These are phyloP conservation scores for Aphidoletes aphidimyza DNA, from an alignment of 2,888 invertebrate species.

Conservation along the genomic window DNA sequence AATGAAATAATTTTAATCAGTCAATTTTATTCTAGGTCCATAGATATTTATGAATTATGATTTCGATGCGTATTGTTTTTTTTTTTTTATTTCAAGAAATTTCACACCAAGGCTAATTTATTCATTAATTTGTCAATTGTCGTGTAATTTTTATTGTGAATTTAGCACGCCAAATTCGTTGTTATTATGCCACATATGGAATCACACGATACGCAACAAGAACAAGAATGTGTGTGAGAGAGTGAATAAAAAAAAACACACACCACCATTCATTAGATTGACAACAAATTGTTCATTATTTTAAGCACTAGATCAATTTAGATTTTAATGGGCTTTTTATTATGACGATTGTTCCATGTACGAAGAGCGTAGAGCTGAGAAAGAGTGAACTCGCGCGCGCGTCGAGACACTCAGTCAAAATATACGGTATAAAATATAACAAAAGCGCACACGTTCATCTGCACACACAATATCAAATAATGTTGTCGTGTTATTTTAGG, in stretches of 20 bases:
- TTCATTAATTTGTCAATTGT: constrained; percentile 6
- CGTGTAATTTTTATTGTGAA: not conserved
- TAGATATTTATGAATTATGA: not conserved
- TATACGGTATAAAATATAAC: too few relatives aligned
- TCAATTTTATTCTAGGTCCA: not conserved
- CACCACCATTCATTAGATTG: constrained; percentile 36
- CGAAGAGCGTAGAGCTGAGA: not conserved
- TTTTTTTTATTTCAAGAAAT: not conserved
- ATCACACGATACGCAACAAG: too few relatives aligned
- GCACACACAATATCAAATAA: constrained; percentile 36
- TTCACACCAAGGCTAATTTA: not conserved
- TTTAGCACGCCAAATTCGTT: too few relatives aligned
- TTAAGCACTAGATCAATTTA: constrained; percentile 49
- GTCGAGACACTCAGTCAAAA: not conserved
- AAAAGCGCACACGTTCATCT: constrained; percentile 49
- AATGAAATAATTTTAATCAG: too few relatives aligned
- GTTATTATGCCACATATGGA: constrained; percentile 22
- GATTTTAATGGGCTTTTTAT: constrained; percentile 47
- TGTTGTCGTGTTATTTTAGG: constrained; percentile 50
- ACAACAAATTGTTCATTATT: constrained; percentile 51
- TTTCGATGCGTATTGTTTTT: not conserved
- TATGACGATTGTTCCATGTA: constrained; percentile 37
- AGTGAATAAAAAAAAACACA: not conserved
- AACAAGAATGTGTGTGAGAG: too few relatives aligned
- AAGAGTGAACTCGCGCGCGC: constrained; percentile 29